phyloP scores from a whole-genome alignment of 2,797 vertebrate species.

The Scolopax rusticola region DNA sequence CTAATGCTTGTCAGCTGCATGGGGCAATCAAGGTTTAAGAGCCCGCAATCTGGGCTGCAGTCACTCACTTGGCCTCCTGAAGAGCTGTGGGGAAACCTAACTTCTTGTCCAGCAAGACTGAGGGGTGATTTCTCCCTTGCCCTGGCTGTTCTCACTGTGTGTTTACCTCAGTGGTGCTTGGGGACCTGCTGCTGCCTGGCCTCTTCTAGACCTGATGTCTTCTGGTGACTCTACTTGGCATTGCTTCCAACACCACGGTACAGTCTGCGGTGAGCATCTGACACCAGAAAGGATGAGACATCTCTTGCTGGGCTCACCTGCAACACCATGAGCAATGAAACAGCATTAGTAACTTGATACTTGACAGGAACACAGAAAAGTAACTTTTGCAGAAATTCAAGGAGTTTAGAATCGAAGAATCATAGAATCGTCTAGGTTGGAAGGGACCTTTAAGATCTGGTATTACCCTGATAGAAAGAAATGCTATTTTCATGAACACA shows the following conservation, averaged over 20 bases:
- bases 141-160: background rate
- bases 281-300: background rate
- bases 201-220: background rate
- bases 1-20: background rate
- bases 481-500: background rate
- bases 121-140: background rate
- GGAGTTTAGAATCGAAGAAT: background rate
- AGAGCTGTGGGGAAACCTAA: background rate
- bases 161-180: background rate
- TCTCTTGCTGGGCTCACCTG: background rate
- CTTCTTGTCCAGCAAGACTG: background rate
- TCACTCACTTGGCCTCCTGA: background rate
- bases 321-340: background rate
- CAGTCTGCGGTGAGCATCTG: background rate
- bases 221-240: background rate
- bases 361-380: background rate
- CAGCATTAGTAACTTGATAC: background rate
- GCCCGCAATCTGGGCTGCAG: background rate
- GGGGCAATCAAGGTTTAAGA: background rate
- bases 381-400: background rate
- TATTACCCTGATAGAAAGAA: background rate
- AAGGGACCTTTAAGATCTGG: too few relatives aligned
- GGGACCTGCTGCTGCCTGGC: background rate
- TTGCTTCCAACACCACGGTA: accelerated
- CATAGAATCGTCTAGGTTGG: too few relatives aligned